Percentiles rank a stretch among this genome's conserved stretches.
These are phyloP conservation scores for Sesia apiformis DNA, from an alignment of 2,888 invertebrate genomes.

Conservation along the genomic window DNA sequence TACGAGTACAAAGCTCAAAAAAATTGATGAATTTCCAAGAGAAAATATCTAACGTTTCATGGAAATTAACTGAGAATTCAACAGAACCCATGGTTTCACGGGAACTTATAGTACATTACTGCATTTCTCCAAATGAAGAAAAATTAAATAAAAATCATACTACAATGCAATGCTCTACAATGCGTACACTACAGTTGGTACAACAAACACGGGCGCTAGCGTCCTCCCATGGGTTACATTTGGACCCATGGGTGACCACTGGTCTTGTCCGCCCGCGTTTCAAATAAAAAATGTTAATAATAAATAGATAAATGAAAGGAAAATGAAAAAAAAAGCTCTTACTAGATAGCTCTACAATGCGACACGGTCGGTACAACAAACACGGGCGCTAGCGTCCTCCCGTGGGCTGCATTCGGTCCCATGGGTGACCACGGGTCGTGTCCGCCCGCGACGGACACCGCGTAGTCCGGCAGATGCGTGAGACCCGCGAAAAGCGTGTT, in stretches of 20 bases:
- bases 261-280: constrained; percentile 38
- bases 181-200: constrained; percentile 41
- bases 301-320: too few species aligned
- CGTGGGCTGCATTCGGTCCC: constrained; percentile 35
- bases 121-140: too few species aligned
- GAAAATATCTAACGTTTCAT: too few species aligned
- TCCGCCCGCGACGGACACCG: constrained; percentile 40
- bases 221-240: constrained; percentile 22
- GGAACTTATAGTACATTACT: too few species aligned
- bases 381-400: constrained; percentile 35
- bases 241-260: constrained; percentile 53
- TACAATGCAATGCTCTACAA: constrained; percentile 42
- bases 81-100: too few species aligned
- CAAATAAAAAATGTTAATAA: too few species aligned
- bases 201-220: constrained; percentile 41
- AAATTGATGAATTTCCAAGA: too few species aligned
- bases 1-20: too few species aligned
- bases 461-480: constrained; percentile 36
- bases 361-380: constrained; percentile 37
- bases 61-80: too few species aligned
- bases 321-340: not conserved
- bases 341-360: constrained; percentile 45
- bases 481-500: constrained; percentile 53
- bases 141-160: not conserved
- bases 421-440: constrained; percentile 54